Percentiles rank a stretch among this genome's conserved stretches.
Conservation (phyloP, 2,797 vertebrate genomes). For the Tympanoctomys barrerae region DNA sequence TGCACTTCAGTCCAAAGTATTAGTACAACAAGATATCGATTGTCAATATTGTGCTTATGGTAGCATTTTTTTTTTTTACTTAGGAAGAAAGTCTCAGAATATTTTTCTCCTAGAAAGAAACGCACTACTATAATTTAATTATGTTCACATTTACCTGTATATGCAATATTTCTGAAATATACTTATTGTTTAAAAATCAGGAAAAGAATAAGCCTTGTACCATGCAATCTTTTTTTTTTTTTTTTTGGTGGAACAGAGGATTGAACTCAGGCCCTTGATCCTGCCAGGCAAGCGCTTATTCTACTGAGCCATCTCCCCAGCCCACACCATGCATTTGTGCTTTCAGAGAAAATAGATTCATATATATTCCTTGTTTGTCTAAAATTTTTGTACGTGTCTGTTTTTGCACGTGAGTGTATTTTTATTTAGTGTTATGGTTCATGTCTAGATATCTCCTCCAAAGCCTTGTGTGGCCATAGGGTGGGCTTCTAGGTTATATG, state of each 20-base stretch:
- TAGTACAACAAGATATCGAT: not conserved
- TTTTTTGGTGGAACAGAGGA: too few relatives aligned
- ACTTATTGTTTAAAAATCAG: not conserved
- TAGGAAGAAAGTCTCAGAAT: not conserved
- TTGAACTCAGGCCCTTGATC: too few relatives aligned
- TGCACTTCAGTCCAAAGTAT: not conserved
- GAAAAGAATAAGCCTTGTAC: not conserved
- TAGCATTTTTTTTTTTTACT: not conserved
- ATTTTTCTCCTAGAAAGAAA: not conserved
- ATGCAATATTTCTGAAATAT: not conserved
- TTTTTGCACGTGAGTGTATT: not conserved
- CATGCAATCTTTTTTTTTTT: not conserved
- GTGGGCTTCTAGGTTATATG: too few relatives aligned
- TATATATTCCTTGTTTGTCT: not conserved
- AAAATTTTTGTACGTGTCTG: fast-evolving
- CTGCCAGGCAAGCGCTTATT: too few relatives aligned
- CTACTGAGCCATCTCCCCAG: too few relatives aligned
- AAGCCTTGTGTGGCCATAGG: too few relatives aligned
- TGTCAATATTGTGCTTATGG: not conserved
- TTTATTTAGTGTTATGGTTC: not conserved
- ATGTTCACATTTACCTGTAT: not conserved
- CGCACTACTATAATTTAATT: not conserved
- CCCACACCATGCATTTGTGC: not conserved
- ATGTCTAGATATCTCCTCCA: too few relatives aligned
- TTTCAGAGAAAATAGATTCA: not conserved